Evolutionary conservation across 2,113 vertebrate species (phyloP), one percentile per base, ranked within the genome.

Genomic region (Chitala chitala): DNA sequence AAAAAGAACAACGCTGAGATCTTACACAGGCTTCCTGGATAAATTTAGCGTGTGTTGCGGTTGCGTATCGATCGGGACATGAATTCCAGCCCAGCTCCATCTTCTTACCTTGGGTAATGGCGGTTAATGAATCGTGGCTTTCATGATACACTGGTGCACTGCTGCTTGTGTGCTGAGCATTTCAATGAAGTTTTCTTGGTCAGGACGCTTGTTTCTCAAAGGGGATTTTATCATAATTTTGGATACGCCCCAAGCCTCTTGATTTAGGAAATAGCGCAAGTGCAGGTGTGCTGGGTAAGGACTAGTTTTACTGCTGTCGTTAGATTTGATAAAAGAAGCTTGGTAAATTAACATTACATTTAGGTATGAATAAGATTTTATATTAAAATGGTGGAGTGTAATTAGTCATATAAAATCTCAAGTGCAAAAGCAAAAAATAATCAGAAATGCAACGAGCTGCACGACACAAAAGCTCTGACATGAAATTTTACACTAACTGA

Each of bases 51-150:
- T 36, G 44, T 22, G 7, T 26, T 29, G 33, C 31, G 44, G 13
- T 12, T 24, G 0, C 6, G 44, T 44, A 12, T 7, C 31, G 66
- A 50, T 20, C 7, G 26, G 24, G 24, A 10, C 7, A 13, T 26
- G 26, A 33, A n/a, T 7, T 24, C 66, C 5, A 24, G 22, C 31
- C 3, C 26, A 6, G 48, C 31, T 38, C 69, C 24, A 36, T 0
- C 4, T 12, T 20, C 22, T 44, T 31, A 76, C 75, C 75, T 71
- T 76, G 68, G 68, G 66, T 24, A 71, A 71, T 58, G 12, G 46
- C 69, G 71, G 48, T 63, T 76, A 76, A 71, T 76, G 75, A 71
- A 54, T 22, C 55, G 69, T 71, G 68, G 58, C 69, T 48, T 71
- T 51, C 56, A 54, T 33, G 33, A 8, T 2, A 13, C 42, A 29